Conservation (phyloP, 2,888 invertebrate genomes). For the Clepsis dumicolana region DNA sequence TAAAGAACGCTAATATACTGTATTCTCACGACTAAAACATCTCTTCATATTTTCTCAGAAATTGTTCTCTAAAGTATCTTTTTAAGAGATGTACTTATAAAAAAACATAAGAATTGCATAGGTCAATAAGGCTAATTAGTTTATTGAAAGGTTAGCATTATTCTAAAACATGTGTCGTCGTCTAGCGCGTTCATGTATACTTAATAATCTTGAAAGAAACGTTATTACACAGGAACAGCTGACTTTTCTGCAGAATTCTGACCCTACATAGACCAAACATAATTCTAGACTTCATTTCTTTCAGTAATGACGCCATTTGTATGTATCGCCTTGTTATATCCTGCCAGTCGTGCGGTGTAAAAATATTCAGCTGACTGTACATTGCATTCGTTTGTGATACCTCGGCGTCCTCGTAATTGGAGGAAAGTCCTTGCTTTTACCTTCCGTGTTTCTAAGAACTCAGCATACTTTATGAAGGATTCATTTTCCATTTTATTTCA, state of each 20-base stretch:
- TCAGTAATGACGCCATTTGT: neutral
- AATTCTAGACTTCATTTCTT: neutral
- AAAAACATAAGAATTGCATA: no score
- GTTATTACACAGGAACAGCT: no score
- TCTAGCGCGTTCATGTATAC: no score
- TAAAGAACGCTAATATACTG: no score
- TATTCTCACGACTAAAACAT: no score
- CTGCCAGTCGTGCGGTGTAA: neutral
- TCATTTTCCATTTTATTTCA: neutral
- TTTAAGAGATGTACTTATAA: no score
- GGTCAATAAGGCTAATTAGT: no score
- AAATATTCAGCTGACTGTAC: neutral
- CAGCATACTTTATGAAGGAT: constrained; percentile 9
- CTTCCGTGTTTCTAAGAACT: constrained; percentile 9
- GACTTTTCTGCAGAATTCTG: neutral
- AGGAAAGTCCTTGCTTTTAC: constrained; percentile 6
- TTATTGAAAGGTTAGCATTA: no score
- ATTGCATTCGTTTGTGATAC: neutral
- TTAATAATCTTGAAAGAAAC: no score
- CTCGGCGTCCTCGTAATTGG: constrained; percentile 9
- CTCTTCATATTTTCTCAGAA: no score
- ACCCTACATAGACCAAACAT: neutral
- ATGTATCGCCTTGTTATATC: neutral
- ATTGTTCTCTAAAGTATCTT: no score
- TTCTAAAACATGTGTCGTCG: no score